A percentile compares a stretch with the other conserved stretches of the same genome.
phyloP scores from a whole-genome alignment of 2,113 vertebrate genomes.

The Tenrec ecaudatus region DNA sequence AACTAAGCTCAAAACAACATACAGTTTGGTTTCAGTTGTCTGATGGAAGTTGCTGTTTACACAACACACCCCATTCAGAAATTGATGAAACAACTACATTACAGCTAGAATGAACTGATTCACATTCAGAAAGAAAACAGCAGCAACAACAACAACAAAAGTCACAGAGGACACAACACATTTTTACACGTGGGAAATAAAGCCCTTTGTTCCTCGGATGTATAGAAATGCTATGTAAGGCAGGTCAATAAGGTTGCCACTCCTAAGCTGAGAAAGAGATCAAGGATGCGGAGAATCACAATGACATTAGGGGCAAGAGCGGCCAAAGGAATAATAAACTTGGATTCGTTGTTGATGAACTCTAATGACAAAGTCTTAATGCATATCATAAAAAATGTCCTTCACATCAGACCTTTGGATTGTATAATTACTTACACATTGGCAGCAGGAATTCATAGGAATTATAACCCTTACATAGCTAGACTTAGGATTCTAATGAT shows the following conservation, averaged over 20 bases:
- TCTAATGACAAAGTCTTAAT: neutral
- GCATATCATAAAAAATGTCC: neutral
- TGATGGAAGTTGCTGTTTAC: neutral
- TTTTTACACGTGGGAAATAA: neutral
- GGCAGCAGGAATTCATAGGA: neutral
- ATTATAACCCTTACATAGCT: neutral
- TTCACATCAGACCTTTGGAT: neutral
- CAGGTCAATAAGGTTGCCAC: rapidly evolving
- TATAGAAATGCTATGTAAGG: rapidly evolving
- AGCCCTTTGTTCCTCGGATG: neutral
- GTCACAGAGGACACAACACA: too few relatives aligned
- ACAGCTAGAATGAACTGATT: neutral
- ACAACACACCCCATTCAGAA: neutral
- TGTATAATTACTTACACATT: neutral
- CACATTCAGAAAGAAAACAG: neutral
- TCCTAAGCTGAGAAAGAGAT: rapidly evolving
- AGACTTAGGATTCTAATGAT: neutral
- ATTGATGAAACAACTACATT: neutral
- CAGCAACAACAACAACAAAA: too few relatives aligned
- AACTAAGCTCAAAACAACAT: neutral
- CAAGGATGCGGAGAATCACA: rapidly evolving
- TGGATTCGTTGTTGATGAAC: neutral
- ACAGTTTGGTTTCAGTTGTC: neutral
- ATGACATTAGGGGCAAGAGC: neutral
- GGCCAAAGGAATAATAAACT: neutral